Evolutionary conservation across 1,140 invertebrate species (phyloP).

Genomic region (Gyrodactylus bullatarudis): DNA sequence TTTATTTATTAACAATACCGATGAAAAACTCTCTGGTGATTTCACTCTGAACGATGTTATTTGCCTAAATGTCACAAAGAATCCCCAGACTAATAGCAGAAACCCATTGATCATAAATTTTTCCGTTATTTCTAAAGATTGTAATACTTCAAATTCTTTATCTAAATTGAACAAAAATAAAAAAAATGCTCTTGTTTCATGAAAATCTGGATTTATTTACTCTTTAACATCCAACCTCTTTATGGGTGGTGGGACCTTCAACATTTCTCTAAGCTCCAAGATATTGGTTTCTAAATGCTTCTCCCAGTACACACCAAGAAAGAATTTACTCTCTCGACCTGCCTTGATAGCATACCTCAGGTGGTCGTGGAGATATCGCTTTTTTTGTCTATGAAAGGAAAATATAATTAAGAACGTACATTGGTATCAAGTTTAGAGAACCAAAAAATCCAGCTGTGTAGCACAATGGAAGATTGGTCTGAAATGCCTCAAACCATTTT

Average conservation of each 20-base stretch:
- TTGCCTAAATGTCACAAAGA: not conserved
- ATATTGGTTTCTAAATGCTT: not conserved
- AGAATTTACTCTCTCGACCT: not conserved
- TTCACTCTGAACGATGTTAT: not conserved
- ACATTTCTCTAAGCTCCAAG: not conserved
- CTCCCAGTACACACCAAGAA: not conserved
- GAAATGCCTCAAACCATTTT: constrained; percentile 76
- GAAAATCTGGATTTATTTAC: too few relatives aligned
- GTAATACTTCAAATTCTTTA: too few relatives aligned
- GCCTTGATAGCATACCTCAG: not conserved
- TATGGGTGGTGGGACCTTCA: not conserved
- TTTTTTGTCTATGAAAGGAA: not conserved
- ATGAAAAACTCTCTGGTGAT: not conserved
- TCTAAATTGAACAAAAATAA: too few relatives aligned
- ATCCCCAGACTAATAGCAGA: not conserved
- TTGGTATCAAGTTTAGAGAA: constrained; percentile 26
- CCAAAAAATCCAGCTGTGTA: constrained; percentile 19
- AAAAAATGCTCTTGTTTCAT: too few relatives aligned
- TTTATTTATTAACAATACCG: not conserved
- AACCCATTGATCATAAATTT: not conserved
- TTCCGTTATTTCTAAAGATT: not conserved
- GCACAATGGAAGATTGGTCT: constrained; percentile 23
- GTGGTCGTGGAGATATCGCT: not conserved
- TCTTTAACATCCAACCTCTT: not conserved
- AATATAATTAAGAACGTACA: constrained; percentile 22